phyloP scores from a whole-genome alignment of 2,113 vertebrate species.

The Oophaga pumilio region DNA sequence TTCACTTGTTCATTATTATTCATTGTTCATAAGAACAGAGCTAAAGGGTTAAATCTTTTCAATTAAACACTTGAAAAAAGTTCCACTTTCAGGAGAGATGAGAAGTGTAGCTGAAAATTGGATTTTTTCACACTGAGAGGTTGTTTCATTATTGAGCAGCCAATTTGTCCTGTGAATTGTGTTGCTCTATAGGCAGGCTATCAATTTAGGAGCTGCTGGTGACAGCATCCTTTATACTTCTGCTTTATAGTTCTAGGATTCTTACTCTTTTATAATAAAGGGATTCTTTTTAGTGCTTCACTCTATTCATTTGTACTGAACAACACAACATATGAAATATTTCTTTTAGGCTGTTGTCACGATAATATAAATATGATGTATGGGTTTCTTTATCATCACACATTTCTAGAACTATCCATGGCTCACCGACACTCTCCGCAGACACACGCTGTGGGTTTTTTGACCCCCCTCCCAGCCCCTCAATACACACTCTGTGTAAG shows the following conservation, averaged over 20 bases:
- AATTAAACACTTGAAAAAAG: not conserved
- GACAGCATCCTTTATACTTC: not conserved
- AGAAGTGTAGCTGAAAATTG: not conserved
- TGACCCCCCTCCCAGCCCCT: too few relatives aligned
- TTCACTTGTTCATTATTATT: too few relatives aligned
- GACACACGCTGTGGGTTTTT: too few relatives aligned
- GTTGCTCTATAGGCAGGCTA: not conserved
- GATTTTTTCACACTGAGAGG: not conserved
- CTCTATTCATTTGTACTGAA: too few relatives aligned
- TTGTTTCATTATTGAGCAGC: slow-evolving; percentile 10
- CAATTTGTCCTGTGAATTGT: not conserved
- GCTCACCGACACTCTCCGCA: too few relatives aligned
- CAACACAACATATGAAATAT: too few relatives aligned
- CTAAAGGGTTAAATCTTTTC: not conserved
- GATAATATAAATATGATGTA: too few relatives aligned
- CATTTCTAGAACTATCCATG: too few relatives aligned
- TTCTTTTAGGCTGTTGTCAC: too few relatives aligned
- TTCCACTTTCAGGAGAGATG: not conserved
- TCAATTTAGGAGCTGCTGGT: not conserved
- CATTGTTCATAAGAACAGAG: not conserved
- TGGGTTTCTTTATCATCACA: too few relatives aligned
- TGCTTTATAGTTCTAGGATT: not conserved
- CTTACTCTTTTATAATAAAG: not conserved
- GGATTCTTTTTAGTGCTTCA: too few relatives aligned
- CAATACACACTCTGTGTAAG: too few relatives aligned